Evolutionary conservation across 2,797 vertebrate genomes (phyloP).

Genomic region (Mycteria americana): DNA sequence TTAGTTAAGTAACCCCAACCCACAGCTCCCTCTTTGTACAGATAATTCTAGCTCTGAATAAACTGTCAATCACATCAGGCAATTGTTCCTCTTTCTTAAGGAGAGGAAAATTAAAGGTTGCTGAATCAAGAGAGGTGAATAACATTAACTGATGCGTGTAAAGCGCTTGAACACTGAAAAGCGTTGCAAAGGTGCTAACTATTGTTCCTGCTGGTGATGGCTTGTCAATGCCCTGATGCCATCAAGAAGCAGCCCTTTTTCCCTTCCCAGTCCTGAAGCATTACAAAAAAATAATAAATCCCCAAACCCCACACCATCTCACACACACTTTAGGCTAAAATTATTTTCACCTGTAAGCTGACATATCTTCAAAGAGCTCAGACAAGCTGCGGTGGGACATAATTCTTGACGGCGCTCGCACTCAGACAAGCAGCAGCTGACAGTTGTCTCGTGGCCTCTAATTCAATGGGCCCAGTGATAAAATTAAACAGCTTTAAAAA

Average conservation of each 20-base stretch:
- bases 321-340: background rate
- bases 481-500: constrained; percentile 35
- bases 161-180: background rate
- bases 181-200: background rate
- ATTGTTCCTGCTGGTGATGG: background rate
- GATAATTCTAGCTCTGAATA: constrained; percentile 72
- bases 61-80: constrained; percentile 58
- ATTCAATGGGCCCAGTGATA: background rate
- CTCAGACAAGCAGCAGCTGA: background rate
- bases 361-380: background rate
- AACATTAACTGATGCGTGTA: background rate
- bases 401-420: background rate
- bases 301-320: background rate
- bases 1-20: constrained; percentile 60
- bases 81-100: constrained; percentile 39
- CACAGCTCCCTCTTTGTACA: constrained; percentile 62
- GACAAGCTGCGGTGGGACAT: background rate
- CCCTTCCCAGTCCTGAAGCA: background rate
- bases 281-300: background rate
- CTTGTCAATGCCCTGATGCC: background rate
- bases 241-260: background rate
- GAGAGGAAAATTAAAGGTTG: constrained; percentile 36
- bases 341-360: constrained; percentile 13
- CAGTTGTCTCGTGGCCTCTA: constrained; percentile 2
- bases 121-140: constrained; percentile 29